Evolutionary conservation across 1,140 invertebrate species (phyloP).

Genomic region (Melanaphis sacchari): DNA sequence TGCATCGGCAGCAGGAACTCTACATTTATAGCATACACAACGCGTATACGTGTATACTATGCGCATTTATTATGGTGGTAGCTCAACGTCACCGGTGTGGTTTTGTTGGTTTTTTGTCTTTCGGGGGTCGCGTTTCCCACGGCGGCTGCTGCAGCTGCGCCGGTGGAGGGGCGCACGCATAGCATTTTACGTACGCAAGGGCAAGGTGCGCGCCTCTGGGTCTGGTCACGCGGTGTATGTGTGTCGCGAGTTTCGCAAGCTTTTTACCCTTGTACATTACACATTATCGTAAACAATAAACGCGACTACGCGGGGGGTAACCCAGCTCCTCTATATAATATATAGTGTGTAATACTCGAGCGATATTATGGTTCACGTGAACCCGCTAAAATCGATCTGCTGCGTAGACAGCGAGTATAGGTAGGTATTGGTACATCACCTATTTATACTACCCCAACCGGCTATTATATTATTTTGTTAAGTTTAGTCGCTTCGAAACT

Average conservation of each 20-base stretch:
- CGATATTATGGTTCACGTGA: neutral
- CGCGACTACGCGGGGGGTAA: neutral
- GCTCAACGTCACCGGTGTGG: neutral
- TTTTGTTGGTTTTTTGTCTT: conserved; percentile 34
- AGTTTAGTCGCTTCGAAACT: neutral
- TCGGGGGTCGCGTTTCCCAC: conserved; percentile 51
- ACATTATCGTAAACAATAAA: conserved; percentile 11
- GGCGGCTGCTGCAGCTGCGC: conserved; percentile 13
- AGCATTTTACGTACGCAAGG: neutral
- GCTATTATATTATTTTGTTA: neutral
- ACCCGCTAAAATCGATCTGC: neutral
- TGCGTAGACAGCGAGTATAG: neutral
- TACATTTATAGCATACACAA: neutral
- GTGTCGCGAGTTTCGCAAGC: conserved; percentile 26
- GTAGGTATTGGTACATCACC: neutral
- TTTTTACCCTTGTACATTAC: neutral
- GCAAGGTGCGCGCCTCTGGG: conserved; percentile 38
- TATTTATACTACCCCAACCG: neutral
- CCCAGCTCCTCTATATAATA: neutral
- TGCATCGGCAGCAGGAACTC: neutral
- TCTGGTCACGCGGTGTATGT: neutral
- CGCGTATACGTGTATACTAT: neutral
- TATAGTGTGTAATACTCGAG: neutral
- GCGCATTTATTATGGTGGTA: neutral
- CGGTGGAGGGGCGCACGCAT: neutral